Base-by-base conservation (phyloP, 1,140 invertebrate species). In the Listronotus bonariensis region DNA sequence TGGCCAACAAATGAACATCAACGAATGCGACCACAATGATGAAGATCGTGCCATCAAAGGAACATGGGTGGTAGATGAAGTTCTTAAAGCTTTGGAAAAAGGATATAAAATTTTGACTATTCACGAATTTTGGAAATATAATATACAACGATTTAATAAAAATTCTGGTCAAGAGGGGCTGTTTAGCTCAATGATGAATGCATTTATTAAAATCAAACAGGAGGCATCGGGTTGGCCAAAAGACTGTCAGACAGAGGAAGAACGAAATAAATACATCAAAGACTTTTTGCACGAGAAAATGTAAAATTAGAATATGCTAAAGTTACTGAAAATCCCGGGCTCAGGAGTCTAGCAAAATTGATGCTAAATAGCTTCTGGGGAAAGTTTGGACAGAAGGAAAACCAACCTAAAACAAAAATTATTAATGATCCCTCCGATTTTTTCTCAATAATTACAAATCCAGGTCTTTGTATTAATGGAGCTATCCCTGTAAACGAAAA, bases 11-110 rank as follows among this genome's bases (percentile, higher is more conserved):
- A 15, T 12, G 49, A 42, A 43, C n/a, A 6, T 54, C 17, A 34
- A 31, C 3, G 45, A 45, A 20, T 76, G 73, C 46, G 20, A 18
- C 0, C 78, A 82, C 67, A 67, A 40, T 8, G 65, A 70, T 31
- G 63, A 71, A 9, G 69, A 80, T 43, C 57, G 77, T 36, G 31
- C 55, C 0, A 59, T 82, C 6, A 70, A 52, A 0, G 79, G 80
- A 43, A 79, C 75, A 2, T 81, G 77, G 74, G 73, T 76, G 0
- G 63, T 68, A 10, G 70, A 76, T 17, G 80, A 82, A 70, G 11
- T 81, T 6, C 20, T 55, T 18, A 73, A 76, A 60, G 79, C 80
- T 0, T 2, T 56, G 0, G 41, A 61, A 26, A 67, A 57, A 52
- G 51, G 51, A 0, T 67, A 70, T 41, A 66, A 63, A 56, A 68